Evolutionary conservation across 2,113 vertebrate species (phyloP), one percentile per base, ranked within the genome.

Genomic region (Syngnathus floridae): DNA sequence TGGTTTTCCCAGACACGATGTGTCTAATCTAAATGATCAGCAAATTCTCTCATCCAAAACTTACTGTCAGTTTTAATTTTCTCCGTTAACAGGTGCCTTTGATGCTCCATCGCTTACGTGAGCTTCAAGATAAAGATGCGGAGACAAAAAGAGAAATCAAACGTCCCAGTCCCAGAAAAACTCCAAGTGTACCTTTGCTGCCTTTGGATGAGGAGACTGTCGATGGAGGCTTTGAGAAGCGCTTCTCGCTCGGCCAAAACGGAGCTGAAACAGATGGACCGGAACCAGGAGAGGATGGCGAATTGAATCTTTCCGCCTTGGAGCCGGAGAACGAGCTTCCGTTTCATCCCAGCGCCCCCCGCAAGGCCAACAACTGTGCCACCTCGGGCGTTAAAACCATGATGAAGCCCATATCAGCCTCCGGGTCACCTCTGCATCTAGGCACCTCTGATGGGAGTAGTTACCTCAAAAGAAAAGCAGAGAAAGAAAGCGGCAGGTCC

Each of bases 191-290:
- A 62, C 91, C 93, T 19, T 85, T 98, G 61, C 83, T 98, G 37
- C 93, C 96, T 66, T 85, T 99, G 4, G 94, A 98, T 69, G 96
- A 99, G 75, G 96, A 98, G 83, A 92, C 96, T 2, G 92, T 99
- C 62, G 96, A 99, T 40, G 95, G 95, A 84, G 93, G 93, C 84
- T 98, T 97, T 66, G 92, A 91, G 61, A 90, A 90, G 51, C 68
- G 91, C 22, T 90, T 94, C 65, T 70, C 79, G 10, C 52, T 66
- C 1, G 77, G 66, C 36, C 84, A 73, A 66, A 89, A 89, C 17
- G 77, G 88, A 10, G 64, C 74, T 0, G 85, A 87, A 60, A 82
- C 75, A 41, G 80, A 82, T 13, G 81, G 64, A 17, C 35, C 55
- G 0, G 81, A 70, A 26, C 49, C 71, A 13, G 77, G 67, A 1